Evolutionary conservation across 2,888 invertebrate species (phyloP).

Genomic region (Drosophila borealis): DNA sequence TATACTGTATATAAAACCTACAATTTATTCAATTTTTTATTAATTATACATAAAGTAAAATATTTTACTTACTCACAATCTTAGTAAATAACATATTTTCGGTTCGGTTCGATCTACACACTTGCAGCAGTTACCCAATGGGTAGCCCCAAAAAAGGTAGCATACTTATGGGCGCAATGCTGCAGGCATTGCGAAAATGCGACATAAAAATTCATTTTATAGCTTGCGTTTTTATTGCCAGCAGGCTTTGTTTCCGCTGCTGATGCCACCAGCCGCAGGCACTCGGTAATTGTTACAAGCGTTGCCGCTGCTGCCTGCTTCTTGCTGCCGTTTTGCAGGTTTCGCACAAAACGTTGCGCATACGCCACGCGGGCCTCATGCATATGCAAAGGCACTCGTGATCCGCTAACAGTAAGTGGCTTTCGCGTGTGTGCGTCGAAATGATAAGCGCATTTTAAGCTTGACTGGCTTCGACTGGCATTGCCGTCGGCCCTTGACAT

Average conservation of each 20-base stretch:
- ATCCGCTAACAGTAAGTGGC: slow-evolving; percentile 25
- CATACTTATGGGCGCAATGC: slow-evolving; percentile 60
- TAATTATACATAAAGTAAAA: too few species aligned
- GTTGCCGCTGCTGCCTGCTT: slow-evolving; percentile 10
- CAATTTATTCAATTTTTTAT: too few species aligned
- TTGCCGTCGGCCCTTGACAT: slow-evolving; percentile 15
- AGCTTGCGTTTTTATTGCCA: slow-evolving; percentile 66
- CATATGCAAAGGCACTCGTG: slow-evolving; percentile 51
- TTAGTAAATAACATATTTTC: slow-evolving; percentile 19
- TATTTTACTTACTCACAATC: too few species aligned
- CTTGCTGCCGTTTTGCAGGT: slow-evolving; percentile 10
- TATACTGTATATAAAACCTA: too few species aligned
- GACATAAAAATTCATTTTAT: slow-evolving; percentile 81
- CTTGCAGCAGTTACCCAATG: slow-evolving; percentile 8
- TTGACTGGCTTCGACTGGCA: slow-evolving; percentile 52
- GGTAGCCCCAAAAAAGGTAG: slow-evolving; percentile 46
- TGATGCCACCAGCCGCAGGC: slow-evolving; percentile 20
- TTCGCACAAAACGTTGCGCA: slow-evolving; percentile 36
- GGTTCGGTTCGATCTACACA: too few species aligned
- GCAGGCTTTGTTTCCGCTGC: slow-evolving; percentile 50
- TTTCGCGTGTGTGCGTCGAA: slow-evolving; percentile 42
- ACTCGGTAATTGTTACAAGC: slow-evolving; percentile 43
- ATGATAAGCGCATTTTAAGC: slow-evolving; percentile 77
- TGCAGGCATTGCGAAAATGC: slow-evolving; percentile 75
- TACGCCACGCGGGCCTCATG: slow-evolving; percentile 54